Base-by-base conservation (phyloP, 1,140 invertebrate species). In the Aphidius ervi region DNA sequence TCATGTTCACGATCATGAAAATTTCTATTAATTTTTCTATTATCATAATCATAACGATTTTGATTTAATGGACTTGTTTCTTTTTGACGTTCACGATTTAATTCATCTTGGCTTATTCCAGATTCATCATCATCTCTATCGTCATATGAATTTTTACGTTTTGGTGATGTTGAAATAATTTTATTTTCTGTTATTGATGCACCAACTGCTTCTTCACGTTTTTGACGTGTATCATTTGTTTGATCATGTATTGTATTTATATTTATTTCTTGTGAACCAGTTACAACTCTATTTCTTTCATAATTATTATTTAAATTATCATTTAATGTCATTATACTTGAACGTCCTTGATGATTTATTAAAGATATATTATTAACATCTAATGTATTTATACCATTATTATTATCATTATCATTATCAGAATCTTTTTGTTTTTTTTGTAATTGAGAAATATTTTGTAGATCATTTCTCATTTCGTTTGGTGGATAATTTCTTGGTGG, bases 401-500 rank as follows among this genome's bases (percentile, higher is more conserved):
- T 39, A 4, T 52, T 9, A 45, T 76, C 70, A n/a, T 72, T 76
- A 5, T 76, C 77, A 43, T 72, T 65, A 5, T 77, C 78, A 16
- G 76, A 75, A 41, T 74, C 72, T 16, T 62, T 70, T 4, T 71
- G 57, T 49, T 78, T 75, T 0, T 71, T 45, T 47, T 50, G 71
- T 57, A 63, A 64, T 52, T 68, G 70, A 6, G 65, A 23, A 46
- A 39, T 39, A n/a, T 55, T 56, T 47, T 71, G 67, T 5, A 62
- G 9, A 9, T 68, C 56, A 9, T 56, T 57, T 47, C 75, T 68
- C 47, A 78, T 77, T 40, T 80, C 74, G 0, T 77, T 77, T 0
- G 78, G 75, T 0, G 78, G 77, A 65, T 79, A 74, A n/a, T 79
- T 80, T 5, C 78, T 66, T 8, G 74, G 72, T 55, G 77, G 75